Conservation (phyloP, 2,113 vertebrate genomes). For the Macquaria australasica region DNA sequence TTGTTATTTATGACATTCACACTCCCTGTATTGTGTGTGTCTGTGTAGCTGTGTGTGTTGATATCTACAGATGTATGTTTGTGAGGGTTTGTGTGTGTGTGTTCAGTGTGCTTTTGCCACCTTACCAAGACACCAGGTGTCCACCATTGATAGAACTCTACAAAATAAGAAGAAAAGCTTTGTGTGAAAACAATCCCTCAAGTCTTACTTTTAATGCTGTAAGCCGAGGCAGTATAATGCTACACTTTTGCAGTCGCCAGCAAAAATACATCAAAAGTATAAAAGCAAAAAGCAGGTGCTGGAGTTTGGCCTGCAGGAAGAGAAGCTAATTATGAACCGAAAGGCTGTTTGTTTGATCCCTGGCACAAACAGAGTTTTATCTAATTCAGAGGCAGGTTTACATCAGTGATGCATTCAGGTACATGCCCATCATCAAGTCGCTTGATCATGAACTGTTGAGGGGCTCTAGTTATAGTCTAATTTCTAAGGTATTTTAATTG, state of each 20-base stretch:
- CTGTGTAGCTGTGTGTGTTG: conserved; percentile 13
- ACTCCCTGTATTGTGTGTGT: conserved; percentile 5
- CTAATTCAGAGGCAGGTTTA: conserved; percentile 15
- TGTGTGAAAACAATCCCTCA: conserved; percentile 60
- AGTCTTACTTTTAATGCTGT: conserved; percentile 42
- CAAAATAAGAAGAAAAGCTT: conserved; percentile 58
- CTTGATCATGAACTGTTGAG: conserved; percentile 8
- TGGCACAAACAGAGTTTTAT: conserved; percentile 27
- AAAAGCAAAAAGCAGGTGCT: conserved; percentile 51
- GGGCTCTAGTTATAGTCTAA: background rate
- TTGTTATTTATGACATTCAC: conserved; percentile 36
- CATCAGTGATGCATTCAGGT: background rate
- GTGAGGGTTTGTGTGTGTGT: background rate
- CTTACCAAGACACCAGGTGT: conserved; percentile 89
- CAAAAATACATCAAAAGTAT: conserved; percentile 46
- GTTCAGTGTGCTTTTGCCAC: conserved; percentile 1
- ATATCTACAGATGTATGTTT: conserved; percentile 8
- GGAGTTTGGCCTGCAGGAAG: conserved; percentile 36
- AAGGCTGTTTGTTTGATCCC: conserved; percentile 45
- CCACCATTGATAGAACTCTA: conserved; percentile 91
- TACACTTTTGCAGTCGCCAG: conserved; percentile 24
- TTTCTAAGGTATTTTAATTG: background rate
- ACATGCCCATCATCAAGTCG: background rate
- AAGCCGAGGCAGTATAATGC: conserved; percentile 26
- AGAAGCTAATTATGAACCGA: conserved; percentile 43